Evolutionary conservation across 2,888 invertebrate species (phyloP), one percentile per base, ranked within the genome.

Genomic region (Kryphioiulus occultus): DNA sequence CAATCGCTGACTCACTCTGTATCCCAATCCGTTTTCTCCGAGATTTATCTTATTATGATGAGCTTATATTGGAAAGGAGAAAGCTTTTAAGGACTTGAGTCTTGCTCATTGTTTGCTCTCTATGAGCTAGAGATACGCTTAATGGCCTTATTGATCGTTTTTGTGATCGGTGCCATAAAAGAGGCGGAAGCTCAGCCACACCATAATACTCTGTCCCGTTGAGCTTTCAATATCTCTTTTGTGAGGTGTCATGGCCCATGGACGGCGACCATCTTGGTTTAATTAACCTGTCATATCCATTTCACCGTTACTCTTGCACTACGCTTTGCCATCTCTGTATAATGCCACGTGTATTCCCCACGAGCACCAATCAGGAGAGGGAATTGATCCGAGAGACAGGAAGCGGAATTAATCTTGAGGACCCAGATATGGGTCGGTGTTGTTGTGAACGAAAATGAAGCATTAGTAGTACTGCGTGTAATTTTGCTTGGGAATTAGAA

Each of bases 121-220:
- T 26, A 68, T 9, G 68, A 68, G 68, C 68, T 10, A 68, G 68
- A 68, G 68, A 68, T 68, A 68, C 53, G 68, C 68, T 26, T 68
- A 68, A 68, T 68, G 68, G 68, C 68, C 22, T 68, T 68, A 68
- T 68, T 68, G 68, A 68, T 68, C 68, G 68, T 68, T 68, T 68
- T 26, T 68, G 26, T 26, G 68, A 68, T 68, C 68, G 22, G 68
- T 68, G 68, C 10, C 68, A 68, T 68, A 68, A 68, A 68, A 26
- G 53, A 26, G 26, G 19, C 68, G 68, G 68, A 68, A 68, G 68
- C 26, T 19, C 68, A 68, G 68, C 68, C 19, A n/a, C 68, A 5
- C 68, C 22, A 26, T 22, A 10, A 22, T 68, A 68, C 68, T 9
- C 68, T 17, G 5, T n/a, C 19, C 53, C 53, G 19, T 5, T 53